Percentiles rank a stretch among this genome's conserved stretches.
Conservation (phyloP, 2,888 invertebrate species). For the Villa cingulata region DNA sequence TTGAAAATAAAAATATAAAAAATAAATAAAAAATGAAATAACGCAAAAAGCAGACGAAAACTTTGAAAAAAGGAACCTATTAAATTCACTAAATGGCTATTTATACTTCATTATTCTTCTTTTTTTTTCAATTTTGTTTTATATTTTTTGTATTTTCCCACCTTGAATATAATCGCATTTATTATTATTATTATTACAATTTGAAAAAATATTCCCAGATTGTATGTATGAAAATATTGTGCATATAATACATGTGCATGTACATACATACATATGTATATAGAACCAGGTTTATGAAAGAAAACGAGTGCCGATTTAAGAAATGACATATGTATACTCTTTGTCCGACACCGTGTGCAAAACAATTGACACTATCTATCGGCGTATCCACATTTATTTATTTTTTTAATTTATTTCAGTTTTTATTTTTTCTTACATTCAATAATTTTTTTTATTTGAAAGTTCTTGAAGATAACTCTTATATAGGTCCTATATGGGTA, state of each 20-base stretch:
- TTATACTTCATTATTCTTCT: neutral
- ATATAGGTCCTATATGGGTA: too few species aligned
- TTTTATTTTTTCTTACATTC: too few species aligned
- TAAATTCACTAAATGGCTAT: neutral
- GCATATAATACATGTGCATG: too few species aligned
- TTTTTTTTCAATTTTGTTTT: too few species aligned
- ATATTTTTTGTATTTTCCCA: slow-evolving; percentile 4
- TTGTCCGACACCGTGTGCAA: slow-evolving; percentile 29
- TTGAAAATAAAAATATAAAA: too few species aligned
- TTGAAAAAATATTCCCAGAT: too few species aligned
- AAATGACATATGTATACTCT: slow-evolving; percentile 36
- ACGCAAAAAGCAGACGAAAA: too few species aligned
- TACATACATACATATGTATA: too few species aligned
- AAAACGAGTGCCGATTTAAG: slow-evolving; percentile 20
- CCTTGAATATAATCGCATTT: neutral
- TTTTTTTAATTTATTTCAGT: neutral
- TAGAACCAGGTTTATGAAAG: slow-evolving; percentile 16
- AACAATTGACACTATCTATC: slow-evolving; percentile 15
- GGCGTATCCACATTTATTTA: neutral
- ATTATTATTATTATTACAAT: too few species aligned
- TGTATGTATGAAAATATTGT: too few species aligned
- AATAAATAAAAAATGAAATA: too few species aligned
- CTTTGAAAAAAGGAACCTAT: neutral
- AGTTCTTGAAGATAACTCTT: neutral
- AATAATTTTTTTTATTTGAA: too few species aligned